Base-by-base conservation (phyloP, 2,113 vertebrate genomes). In the Butorides virescens region DNA sequence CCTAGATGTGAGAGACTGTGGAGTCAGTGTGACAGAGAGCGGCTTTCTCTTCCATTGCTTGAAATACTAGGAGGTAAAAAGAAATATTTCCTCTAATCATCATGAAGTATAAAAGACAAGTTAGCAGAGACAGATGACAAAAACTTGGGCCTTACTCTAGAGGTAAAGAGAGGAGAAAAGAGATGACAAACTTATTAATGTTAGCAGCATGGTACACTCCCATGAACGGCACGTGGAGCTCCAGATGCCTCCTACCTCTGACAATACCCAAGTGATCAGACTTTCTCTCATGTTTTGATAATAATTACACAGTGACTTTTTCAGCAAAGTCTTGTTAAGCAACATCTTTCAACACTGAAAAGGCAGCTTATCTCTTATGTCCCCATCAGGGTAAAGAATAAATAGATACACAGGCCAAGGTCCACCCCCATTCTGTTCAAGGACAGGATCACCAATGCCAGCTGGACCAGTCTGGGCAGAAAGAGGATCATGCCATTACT, bases 201-300 rank as follows among this genome's bases (percentile, higher is more conserved):
- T 32, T 77, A 90, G 47, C 34, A 73, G n/a, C 2, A 0, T 17
- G 20, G 11, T 49, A 67, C 15, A 79, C 34, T 23, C 26, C 53
- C 34, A 50, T 3, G 20, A 66, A 30, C 5, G 10, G 52, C 56
- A 93, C 0, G 0, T 13, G n/a, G 32, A 67, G 20, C 62, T 46
- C 21, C 39, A 85, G 17, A 8, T 11, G 2, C 36, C 56, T 68
- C 65, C 27, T n/a, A 55, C 27, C 44, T 58, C 52, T 71, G 44
- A 67, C 17, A 59, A 55, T 17, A 50, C 8, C 19, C 29, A 79
- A 80, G 49, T 1, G 7, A 77, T 27, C 19, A 49, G 77, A 50
- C 10, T 20, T 61, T 49, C 34, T 85, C 36, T 68, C 26, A 32
- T 7, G 3, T 68, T 92, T 81, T 14, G 5, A 18, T 53, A 88